Evolutionary conservation across 2,888 invertebrate genomes (phyloP), one percentile per base, ranked within the genome.

Genomic region (Coremacera marginata): DNA sequence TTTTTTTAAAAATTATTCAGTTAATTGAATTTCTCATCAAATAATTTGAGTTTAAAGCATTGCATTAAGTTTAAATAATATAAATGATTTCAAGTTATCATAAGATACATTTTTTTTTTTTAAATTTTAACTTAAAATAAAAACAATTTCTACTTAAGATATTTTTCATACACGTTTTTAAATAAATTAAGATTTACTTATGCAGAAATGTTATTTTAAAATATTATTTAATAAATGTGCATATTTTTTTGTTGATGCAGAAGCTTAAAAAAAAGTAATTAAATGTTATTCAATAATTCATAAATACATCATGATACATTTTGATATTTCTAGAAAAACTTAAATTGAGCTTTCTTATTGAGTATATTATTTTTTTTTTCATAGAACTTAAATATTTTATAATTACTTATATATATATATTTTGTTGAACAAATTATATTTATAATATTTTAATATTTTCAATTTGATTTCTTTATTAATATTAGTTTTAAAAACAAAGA

Each of bases 31-130:
- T 44, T 44, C 44, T 65, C 2, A 44, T 65, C 37, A 65, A 65
- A 65, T 65, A 44, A 44, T 37, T 65, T 65, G n/a, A 44, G 9
- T 65, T 34, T 65, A 65, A 65, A 65, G 65, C 65, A 65, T 65
- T 65, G 31, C 37, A 34, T 65, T 44, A 19, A 19, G 9, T 44
- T 44, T 65, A 65, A 65, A 16, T 37, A n/a, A n/a, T n/a, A n/a
- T n/a, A 16, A 65, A 37, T 44, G 31, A 37, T 44, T 65, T 65
- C 44, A 65, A 65, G 34, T 37, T 44, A 65, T 65, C 65, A 65
- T 65, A 65, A 65, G 65, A 65, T 65, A 65, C 44, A 16, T 5
- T 65, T 65, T 44, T 37, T 37, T 37, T 14, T 65, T 65, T 3
- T n/a, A 65, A 65, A 19, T n/a, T 44, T 34, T 19, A 14, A 3